Base-by-base conservation (phyloP, 2,888 invertebrate genomes). In the Drosophila merina region DNA sequence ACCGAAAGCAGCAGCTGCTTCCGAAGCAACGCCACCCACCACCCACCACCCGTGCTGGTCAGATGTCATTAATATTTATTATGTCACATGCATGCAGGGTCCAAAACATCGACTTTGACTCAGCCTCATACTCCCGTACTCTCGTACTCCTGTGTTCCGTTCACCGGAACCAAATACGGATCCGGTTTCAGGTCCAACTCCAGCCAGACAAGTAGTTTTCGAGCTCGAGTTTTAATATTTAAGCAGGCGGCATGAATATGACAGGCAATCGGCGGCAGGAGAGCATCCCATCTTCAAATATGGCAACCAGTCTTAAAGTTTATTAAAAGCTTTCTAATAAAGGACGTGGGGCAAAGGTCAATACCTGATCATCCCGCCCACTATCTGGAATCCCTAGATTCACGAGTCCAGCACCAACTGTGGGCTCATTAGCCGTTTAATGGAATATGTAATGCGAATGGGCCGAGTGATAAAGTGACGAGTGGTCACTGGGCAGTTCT, bases 41-140 rank as follows among this genome's bases (percentile, higher is more conserved):
- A 31, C 45, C 51, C 5, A 28, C 28, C 6, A 28, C 20, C 63
- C 70, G 63, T 86, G 85, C 76, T 73, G 85, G 87, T 86, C 84
- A 86, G 83, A 80, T 77, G 88, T 82, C 88, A 89, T 88, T 88
- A 88, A 88, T 88, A 88, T 88, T 89, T 89, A 89, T 89, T 88
- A 89, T 84, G 86, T 84, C 85, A 84, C 78, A 84, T 78, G 76
- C 84, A 84, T 80, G 69, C 76, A 30, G 45, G 51, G 30, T 36
- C 57, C 40, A 42, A 31, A 50, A 38, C 63, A 62, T 38, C 36
- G 45, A 63, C 64, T 63, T 38, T 26, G 54, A 36, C 58, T 49
- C 10, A 9, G n/a, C 36, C 36, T n/a, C 36, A 6, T 5, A n/a
- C n/a, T 4, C n/a, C n/a, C n/a, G n/a, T n/a, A n/a, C n/a, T 14